Conservation (phyloP, 2,113 vertebrate genomes). For the Nesogale talazaci region DNA sequence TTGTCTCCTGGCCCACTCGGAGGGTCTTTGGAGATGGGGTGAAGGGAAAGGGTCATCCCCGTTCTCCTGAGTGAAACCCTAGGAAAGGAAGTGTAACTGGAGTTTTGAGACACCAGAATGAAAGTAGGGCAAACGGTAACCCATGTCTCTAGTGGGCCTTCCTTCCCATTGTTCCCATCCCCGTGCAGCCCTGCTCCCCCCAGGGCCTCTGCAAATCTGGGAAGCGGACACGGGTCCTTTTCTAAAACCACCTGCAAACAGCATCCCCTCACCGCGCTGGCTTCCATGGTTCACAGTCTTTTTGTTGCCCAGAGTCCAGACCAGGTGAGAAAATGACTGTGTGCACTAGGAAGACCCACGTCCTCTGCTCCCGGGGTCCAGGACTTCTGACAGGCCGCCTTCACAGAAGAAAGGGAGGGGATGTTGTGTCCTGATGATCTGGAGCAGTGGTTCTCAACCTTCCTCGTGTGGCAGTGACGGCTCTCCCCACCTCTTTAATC, state of each 20-base stretch:
- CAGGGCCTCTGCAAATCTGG: background rate
- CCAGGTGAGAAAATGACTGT: too few species aligned
- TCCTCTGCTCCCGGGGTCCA: background rate
- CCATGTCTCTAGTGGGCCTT: background rate
- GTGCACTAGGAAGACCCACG: fast-evolving
- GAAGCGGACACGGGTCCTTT: background rate
- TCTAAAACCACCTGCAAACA: background rate
- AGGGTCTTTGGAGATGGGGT: background rate
- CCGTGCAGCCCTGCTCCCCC: background rate
- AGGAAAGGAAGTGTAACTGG: background rate
- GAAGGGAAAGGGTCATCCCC: background rate
- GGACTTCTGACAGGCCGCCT: background rate
- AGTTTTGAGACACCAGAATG: background rate
- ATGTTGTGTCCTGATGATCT: background rate
- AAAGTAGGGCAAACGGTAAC: background rate
- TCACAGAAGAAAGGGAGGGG: background rate
- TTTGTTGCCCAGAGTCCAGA: background rate
- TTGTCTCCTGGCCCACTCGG: background rate
- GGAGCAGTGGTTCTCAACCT: background rate
- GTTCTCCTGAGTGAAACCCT: background rate
- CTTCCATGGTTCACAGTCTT: background rate
- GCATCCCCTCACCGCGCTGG: too few species aligned
- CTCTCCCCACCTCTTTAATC: background rate
- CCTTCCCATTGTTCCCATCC: background rate
- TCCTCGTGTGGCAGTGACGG: background rate